Conservation (phyloP, 2,113 vertebrate species). For the Gymnarchus niloticus region DNA sequence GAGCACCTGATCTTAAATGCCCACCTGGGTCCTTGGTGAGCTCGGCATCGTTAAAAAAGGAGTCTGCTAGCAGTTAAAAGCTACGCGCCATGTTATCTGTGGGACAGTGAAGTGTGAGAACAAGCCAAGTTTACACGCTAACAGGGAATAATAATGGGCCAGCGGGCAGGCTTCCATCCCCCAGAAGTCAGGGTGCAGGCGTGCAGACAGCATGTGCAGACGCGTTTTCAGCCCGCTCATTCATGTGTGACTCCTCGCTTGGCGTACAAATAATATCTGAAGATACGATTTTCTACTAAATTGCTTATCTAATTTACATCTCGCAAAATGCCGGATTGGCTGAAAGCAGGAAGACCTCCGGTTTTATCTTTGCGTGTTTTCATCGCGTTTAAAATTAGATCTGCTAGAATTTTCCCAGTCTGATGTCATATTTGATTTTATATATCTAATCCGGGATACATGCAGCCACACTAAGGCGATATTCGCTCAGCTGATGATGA, state of each 20-base stretch:
- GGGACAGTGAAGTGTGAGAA: neutral
- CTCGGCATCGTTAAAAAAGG: neutral
- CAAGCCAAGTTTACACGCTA: neutral
- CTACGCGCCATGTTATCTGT: neutral
- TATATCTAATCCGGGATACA: neutral
- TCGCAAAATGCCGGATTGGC: neutral
- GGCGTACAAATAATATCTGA: neutral
- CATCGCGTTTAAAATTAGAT: neutral
- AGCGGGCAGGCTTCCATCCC: neutral
- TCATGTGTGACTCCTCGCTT: neutral
- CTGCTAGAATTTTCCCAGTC: neutral
- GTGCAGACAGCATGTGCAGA: neutral
- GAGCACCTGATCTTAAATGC: neutral
- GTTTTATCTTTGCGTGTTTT: neutral
- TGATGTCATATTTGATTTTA: neutral
- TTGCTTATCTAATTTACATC: neutral
- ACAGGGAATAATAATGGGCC: neutral
- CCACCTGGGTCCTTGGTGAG: neutral
- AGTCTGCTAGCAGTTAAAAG: neutral
- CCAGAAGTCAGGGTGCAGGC: neutral
- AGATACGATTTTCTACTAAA: neutral
- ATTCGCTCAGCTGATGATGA: no score
- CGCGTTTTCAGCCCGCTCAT: neutral
- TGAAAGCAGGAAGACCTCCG: neutral
- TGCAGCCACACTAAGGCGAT: no score